Conservation (phyloP, 92 coral and sea anemone species). For the Isaurus tuberculatus region DNA sequence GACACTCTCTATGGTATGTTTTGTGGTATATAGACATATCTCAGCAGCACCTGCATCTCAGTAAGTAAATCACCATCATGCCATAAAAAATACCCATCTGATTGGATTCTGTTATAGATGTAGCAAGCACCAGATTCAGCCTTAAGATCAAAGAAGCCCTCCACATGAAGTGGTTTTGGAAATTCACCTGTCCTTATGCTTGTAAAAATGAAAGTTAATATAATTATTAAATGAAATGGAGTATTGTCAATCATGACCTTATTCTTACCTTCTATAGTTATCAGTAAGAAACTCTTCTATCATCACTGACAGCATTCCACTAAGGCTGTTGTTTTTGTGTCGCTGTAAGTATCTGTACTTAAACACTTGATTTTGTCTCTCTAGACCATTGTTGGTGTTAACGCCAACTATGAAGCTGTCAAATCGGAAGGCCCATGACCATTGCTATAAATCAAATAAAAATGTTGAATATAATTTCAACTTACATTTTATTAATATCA, state of each 20-base stretch:
- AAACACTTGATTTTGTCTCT: conserved; percentile 64
- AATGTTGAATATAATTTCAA: neutral
- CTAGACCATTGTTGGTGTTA: conserved; percentile 67
- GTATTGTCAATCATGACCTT: neutral
- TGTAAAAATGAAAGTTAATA: neutral
- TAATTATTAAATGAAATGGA: neutral
- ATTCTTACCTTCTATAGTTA: conserved; percentile 62
- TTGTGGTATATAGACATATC: too few species aligned
- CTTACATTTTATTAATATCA: neutral
- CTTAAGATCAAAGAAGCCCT: neutral
- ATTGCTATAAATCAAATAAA: conserved; percentile 43
- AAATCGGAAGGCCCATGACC: conserved; percentile 65
- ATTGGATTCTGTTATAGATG: neutral
- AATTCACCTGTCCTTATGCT: neutral
- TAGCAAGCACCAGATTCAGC: neutral
- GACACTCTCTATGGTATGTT: too few species aligned
- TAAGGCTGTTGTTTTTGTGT: conserved; percentile 53
- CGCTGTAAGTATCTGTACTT: conserved; percentile 56
- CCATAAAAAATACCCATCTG: too few species aligned
- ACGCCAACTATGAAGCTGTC: conserved; percentile 57
- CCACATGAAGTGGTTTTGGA: neutral
- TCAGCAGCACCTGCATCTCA: too few species aligned
- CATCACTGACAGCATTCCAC: conserved; percentile 60
- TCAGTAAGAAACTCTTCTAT: conserved; percentile 67
- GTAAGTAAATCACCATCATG: too few species aligned